These are phyloP conservation scores for Anthophora plumipes DNA, from an alignment of 2,888 invertebrate genomes.

Conservation along the genomic window DNA sequence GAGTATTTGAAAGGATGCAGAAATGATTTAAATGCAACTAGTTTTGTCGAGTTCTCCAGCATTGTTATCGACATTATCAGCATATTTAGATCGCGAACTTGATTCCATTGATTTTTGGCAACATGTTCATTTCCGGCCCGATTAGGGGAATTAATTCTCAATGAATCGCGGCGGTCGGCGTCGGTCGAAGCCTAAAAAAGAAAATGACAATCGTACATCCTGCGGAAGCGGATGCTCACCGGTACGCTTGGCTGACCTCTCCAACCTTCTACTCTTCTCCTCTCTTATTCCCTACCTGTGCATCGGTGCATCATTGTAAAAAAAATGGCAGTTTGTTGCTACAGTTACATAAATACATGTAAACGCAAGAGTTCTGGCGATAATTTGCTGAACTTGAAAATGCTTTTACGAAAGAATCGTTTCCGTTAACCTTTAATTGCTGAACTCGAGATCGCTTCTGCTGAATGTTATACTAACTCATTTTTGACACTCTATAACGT, in stretches of 20 bases:
- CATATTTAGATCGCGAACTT: background rate
- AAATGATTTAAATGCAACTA: no score
- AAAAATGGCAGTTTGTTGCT: slow-evolving; percentile 51
- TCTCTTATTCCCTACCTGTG: slow-evolving; percentile 38
- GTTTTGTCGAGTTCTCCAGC: background rate
- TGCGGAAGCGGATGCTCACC: slow-evolving; percentile 82
- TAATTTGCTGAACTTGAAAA: slow-evolving; percentile 11
- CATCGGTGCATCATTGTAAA: slow-evolving; percentile 57
- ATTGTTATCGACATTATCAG: background rate
- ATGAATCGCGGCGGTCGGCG: slow-evolving; percentile 35
- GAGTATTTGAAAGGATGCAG: no score
- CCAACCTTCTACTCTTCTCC: slow-evolving; percentile 62
- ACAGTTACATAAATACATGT: slow-evolving; percentile 58
- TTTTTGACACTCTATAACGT: no score
- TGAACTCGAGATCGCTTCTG: background rate
- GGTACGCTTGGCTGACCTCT: slow-evolving; percentile 79
- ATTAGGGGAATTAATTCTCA: slow-evolving; percentile 40
- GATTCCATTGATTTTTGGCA: background rate
- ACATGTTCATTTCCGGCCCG: slow-evolving; percentile 27
- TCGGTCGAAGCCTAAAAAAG: slow-evolving; percentile 64
- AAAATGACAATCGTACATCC: slow-evolving; percentile 78
- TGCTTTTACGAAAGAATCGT: background rate
- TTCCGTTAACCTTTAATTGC: slow-evolving; percentile 6
- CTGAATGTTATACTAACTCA: background rate
- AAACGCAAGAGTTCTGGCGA: background rate